Percentiles rank a stretch among this genome's conserved stretches.
phyloP scores from a whole-genome alignment of 2,888 invertebrate species.

The Brachypalpus laphriformis region DNA sequence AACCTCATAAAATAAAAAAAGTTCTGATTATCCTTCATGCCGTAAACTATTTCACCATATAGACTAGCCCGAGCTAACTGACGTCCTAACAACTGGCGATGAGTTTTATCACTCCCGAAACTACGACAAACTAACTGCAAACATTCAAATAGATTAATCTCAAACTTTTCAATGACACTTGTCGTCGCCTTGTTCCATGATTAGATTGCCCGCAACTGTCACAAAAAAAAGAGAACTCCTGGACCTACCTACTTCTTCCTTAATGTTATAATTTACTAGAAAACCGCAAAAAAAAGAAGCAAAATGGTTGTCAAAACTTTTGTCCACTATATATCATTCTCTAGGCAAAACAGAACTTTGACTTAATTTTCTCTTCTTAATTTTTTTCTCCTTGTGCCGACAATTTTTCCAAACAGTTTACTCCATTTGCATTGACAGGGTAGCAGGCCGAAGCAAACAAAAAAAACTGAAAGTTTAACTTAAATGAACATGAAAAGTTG shows the following conservation, averaged over 20 bases:
- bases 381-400: constrained; percentile 27
- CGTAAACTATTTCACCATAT: background rate
- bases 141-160: constrained; percentile 44
- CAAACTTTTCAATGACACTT: constrained; percentile 60
- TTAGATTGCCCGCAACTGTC: constrained; percentile 49
- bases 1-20: background rate
- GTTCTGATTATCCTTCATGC: background rate
- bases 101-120: constrained; percentile 25
- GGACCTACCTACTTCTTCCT: constrained; percentile 14
- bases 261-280: constrained; percentile 64
- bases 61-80: background rate
- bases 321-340: constrained; percentile 69
- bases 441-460: background rate
- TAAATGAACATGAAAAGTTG: constrained; percentile 71
- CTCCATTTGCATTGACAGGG: constrained; percentile 60
- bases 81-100: constrained; percentile 9
- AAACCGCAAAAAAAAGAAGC: constrained; percentile 14
- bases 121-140: constrained; percentile 35
- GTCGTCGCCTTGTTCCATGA: constrained; percentile 45
- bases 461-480: constrained; percentile 60
- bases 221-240: constrained; percentile 5
- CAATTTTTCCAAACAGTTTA: constrained; percentile 60
- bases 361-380: constrained; percentile 53
- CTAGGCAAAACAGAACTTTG: constrained; percentile 52
- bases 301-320: constrained; percentile 67